Conservation (phyloP, 2,888 invertebrate genomes). For the Campoletis raptor region DNA sequence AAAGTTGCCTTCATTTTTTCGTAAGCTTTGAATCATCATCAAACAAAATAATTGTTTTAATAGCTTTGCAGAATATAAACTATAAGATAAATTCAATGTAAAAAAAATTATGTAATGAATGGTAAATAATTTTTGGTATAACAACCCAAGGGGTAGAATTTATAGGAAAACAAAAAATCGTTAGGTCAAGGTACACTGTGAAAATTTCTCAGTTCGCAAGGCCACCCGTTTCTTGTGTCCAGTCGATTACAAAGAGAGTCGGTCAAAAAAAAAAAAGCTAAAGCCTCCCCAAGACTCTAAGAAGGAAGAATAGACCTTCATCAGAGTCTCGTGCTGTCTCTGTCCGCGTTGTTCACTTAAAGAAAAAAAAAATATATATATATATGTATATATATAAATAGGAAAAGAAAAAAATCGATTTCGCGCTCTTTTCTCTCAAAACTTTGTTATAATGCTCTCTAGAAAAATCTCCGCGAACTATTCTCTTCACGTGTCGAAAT, state of each 20-base stretch:
- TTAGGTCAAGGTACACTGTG: slow-evolving; percentile 56
- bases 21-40: too few species aligned
- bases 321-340: slow-evolving; percentile 49
- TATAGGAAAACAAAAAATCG: slow-evolving; percentile 46
- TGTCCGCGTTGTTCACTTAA: slow-evolving; percentile 39
- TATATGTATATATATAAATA: background rate
- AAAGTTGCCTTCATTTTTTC: too few species aligned
- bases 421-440: slow-evolving; percentile 51
- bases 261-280: slow-evolving; percentile 45
- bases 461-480: slow-evolving; percentile 28
- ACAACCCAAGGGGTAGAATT: slow-evolving; percentile 15
- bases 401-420: slow-evolving; percentile 60
- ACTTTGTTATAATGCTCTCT: slow-evolving; percentile 49
- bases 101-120: background rate
- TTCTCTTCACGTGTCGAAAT: slow-evolving; percentile 30
- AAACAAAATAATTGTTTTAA: too few species aligned
- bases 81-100: too few species aligned
- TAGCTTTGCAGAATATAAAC: background rate
- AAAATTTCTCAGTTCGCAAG: slow-evolving; percentile 32
- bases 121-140: background rate
- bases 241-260: slow-evolving; percentile 54
- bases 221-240: slow-evolving; percentile 6
- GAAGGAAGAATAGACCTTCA: slow-evolving; percentile 58
- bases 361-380: too few species aligned
- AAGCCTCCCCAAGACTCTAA: slow-evolving; percentile 35